Conservation (phyloP, 1,140 invertebrate genomes). For the Camponotus floridanus region DNA sequence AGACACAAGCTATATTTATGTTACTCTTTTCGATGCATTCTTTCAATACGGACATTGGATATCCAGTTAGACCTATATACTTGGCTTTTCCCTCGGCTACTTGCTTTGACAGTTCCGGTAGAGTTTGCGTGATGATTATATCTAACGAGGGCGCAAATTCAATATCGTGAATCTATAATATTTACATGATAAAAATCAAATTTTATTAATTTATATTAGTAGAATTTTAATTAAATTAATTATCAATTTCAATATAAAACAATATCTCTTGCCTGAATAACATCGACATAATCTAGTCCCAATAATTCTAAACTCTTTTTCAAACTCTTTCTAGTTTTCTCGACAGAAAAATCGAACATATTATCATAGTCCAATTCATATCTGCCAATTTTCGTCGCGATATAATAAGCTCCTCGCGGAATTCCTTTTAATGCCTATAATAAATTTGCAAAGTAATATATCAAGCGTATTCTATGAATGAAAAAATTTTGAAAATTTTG, state of each 20-base stretch:
- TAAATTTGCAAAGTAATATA: conserved; percentile 23
- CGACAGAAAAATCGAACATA: conserved; percentile 95
- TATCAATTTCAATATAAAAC: conserved; percentile 1
- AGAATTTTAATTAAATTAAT: neutral
- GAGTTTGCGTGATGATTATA: conserved; percentile 93
- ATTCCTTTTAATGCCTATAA: conserved; percentile 91
- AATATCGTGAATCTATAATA: conserved; percentile 93
- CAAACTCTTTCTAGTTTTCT: conserved; percentile 92
- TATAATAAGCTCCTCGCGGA: conserved; percentile 94
- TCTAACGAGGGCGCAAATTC: conserved; percentile 94
- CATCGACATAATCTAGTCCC: conserved; percentile 94
- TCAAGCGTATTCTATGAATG: neutral
- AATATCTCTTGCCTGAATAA: conserved; percentile 91
- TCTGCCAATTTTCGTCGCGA: conserved; percentile 97
- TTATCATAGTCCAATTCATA: conserved; percentile 91
- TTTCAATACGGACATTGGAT: conserved; percentile 92
- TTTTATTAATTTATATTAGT: neutral
- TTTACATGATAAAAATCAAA: neutral
- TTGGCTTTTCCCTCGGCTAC: conserved; percentile 92
- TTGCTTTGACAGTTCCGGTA: conserved; percentile 92
- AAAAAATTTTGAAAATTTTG: neutral
- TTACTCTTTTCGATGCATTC: conserved; percentile 90
- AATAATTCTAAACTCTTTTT: conserved; percentile 92
- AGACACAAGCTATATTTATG: conserved; percentile 90
- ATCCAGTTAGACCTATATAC: conserved; percentile 95